These are phyloP conservation scores for Amiota communis DNA, from an alignment of 2,888 invertebrate species.

Conservation along the genomic window DNA sequence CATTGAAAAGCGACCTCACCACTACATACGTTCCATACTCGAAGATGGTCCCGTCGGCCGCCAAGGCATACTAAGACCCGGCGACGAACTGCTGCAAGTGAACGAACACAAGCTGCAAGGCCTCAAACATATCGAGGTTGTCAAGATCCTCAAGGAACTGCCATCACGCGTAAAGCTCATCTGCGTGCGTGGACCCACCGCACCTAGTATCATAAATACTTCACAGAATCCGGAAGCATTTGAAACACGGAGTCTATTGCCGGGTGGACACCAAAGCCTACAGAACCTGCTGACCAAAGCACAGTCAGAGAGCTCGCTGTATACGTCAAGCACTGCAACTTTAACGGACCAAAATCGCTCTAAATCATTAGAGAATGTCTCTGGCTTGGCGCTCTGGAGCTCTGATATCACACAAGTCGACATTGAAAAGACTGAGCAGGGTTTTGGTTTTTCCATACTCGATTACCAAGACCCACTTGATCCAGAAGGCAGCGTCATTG, in stretches of 20 bases:
- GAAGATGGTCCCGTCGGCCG: conserved; percentile 97
- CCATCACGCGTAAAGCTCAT: conserved; percentile 93
- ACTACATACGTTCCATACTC: conserved; percentile 96
- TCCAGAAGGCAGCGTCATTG: conserved; percentile 95
- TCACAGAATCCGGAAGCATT: conserved; percentile 86
- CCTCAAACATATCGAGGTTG: conserved; percentile 96
- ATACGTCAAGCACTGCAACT: conserved; percentile 89
- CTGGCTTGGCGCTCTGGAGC: conserved; percentile 97
- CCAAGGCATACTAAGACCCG: conserved; percentile 91
- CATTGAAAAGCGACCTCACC: conserved; percentile 97
- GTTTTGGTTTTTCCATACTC: conserved; percentile 97
- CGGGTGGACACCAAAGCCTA: conserved; percentile 89
- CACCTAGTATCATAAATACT: conserved; percentile 82
- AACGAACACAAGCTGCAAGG: conserved; percentile 94
- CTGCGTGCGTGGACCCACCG: conserved; percentile 83
- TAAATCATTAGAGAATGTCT: conserved; percentile 94
- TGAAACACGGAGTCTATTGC: conserved; percentile 86
- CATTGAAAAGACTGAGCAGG: conserved; percentile 93
- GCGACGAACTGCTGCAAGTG: conserved; percentile 97
- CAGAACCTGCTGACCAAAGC: conserved; percentile 91
- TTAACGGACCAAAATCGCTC: conserved; percentile 82
- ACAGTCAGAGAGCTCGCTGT: conserved; percentile 94
- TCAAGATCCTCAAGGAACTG: conserved; percentile 93
- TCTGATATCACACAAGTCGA: conserved; percentile 93
- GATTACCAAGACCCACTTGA: conserved; percentile 99